Evolutionary conservation across 1,140 invertebrate species (phyloP).

Genomic region (Sesamia nonagrioides): DNA sequence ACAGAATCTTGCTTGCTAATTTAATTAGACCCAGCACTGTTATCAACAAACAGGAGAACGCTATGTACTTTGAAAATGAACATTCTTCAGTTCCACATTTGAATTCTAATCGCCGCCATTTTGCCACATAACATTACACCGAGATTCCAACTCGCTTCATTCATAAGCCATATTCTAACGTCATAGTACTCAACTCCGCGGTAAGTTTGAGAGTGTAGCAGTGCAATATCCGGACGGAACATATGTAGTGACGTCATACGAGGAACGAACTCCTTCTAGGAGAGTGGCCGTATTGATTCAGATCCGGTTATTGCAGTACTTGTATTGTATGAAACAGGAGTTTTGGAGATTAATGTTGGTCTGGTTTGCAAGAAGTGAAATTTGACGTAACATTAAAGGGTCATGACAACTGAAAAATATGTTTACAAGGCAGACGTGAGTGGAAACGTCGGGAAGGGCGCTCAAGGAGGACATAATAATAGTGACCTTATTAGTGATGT

Average conservation of each 20-base stretch:
- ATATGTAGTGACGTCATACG: slow-evolving; percentile 21
- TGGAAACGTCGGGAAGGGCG: too few species aligned
- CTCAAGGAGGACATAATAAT: too few species aligned
- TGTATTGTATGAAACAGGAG: neutral
- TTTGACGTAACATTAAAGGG: too few species aligned
- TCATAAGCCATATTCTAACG: slow-evolving; percentile 6
- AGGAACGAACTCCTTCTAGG: neutral
- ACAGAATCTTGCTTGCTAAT: too few species aligned
- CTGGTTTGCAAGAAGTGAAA: neutral
- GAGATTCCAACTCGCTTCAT: neutral
- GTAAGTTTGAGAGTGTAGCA: slow-evolving; percentile 15
- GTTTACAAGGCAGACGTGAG: too few species aligned
- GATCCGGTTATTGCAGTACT: slow-evolving; percentile 11
- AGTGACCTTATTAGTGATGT: too few species aligned
- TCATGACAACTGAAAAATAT: too few species aligned
- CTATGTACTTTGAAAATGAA: too few species aligned
- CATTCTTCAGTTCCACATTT: neutral
- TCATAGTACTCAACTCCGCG: slow-evolving; percentile 22
- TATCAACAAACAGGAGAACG: too few species aligned
- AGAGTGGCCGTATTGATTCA: slow-evolving; percentile 25
- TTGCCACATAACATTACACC: neutral
- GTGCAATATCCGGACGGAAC: slow-evolving; percentile 27
- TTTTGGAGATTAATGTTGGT: neutral
- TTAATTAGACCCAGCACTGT: too few species aligned
- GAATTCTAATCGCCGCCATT: neutral